Evolutionary conservation across 2,797 vertebrate genomes (phyloP), one percentile per base, ranked within the genome.

Genomic region (Peromyscus nudipes): DNA sequence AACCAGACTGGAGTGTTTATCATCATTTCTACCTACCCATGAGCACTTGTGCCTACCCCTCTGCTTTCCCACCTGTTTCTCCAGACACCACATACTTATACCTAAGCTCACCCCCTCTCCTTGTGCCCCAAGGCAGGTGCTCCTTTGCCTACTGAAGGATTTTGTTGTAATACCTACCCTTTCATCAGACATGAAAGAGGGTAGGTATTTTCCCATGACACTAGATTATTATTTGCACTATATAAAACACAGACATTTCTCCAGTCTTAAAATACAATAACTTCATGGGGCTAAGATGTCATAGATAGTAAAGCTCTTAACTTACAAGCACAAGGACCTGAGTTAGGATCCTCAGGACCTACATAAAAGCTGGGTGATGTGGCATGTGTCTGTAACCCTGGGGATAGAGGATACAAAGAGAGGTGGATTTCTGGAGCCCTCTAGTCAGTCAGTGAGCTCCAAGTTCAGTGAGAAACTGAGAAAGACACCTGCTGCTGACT

Each of bases 41-140:
- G 10, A 69, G 19, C 4, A 16, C 16, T 60, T 17, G 1, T 2
- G 6, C 62, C 12, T 10, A 14, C n/a, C 0, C 1, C 12, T 49
- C 57, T 11, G 40, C 27, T 27, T 37, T 31, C 23, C 12, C 29
- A 57, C 29, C 19, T 37, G 37, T n/a, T 81, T 65, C n/a, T 25
- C 27, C 67, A 69, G 29, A 69, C 2, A 19, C 82, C 16, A 9
- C 52, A 1, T 6, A 25, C 49, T 57, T 76, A 6, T 37, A 6
- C 17, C 46, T 23, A n/a, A 93, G 34, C 49, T 80, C 73, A 71
- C 1, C 27, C 1, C 60, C 79, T 69, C 82, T 49, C 57, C 55
- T 62, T 75, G 16, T 57, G 10, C 25, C n/a, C n/a, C 46, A 73
- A n/a, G 60, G 55, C 25, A 43, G 64, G 57, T 2, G 23, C n/a